Base-by-base conservation (phyloP, 2,888 invertebrate species). In the Lacanobia oleracea region DNA sequence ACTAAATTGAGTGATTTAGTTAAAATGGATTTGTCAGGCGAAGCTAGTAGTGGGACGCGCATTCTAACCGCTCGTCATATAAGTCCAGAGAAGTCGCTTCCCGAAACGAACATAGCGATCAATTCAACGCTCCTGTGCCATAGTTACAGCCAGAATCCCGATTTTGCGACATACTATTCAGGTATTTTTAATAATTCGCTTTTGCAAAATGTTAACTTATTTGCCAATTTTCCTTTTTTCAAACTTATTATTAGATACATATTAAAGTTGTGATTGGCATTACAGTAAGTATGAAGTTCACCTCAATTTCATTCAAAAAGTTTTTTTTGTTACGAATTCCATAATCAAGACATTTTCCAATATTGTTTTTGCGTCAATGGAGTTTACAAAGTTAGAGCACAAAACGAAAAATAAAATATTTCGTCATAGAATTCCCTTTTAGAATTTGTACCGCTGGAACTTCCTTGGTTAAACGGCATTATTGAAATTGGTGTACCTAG, bases 91-190 rank as follows among this genome's bases (percentile, higher is more conserved):
- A 92, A 91, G 86, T 72, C 87, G 66, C 81, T 90, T 72, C 88
- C 89, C 40, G 89, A 88, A 77, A 75, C 85, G 50, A 90, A 91
- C 77, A 89, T 91, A 87, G 93, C 91, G 53, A 88, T 94, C 68
- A 95, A 95, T 79, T 91, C 94, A 33, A 92, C 93, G n/a, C 82
- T 94, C 27, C 86, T 93, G 82, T 96, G 96, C 87, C 90, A 93
- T 86, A 92, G 88, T 60, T 93, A 93, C 86, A 94, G 90, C 81
- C 87, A 92, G 74, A 89, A 92, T 78, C 96, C 96, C 21, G 94
- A 94, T 86, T 93, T 95, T 73, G 86, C 85, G 59, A 86, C 94
- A 23, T 96, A 96, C 84, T 88, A 91, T 63, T 84, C 91, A 93
- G 96, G 96, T 96, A 92, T 90, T 67, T 66, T 61, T 71, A 27